A percentile compares a stretch with the other conserved stretches of the same genome.
phyloP scores from a whole-genome alignment of 2,888 invertebrate genomes.

The Drosophila paranaensis region DNA sequence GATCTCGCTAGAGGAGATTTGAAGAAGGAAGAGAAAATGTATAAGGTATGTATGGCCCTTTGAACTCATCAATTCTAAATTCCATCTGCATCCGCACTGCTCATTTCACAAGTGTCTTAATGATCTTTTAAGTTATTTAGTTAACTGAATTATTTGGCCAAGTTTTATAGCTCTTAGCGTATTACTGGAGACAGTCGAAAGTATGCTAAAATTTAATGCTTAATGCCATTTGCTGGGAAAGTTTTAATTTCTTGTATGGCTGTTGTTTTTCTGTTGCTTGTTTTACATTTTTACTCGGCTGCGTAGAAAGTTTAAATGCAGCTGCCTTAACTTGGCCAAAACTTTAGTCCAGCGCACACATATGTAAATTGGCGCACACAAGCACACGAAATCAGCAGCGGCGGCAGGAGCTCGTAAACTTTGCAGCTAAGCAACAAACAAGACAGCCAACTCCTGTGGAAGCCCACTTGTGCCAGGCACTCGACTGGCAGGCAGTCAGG shows the following conservation, averaged over 20 bases:
- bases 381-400: constrained; percentile 52
- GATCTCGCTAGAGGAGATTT: background rate
- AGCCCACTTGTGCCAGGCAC: constrained; percentile 44
- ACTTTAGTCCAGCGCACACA: constrained; percentile 54
- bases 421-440: constrained; percentile 77
- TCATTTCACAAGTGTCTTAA: background rate
- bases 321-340: constrained; percentile 70
- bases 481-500: constrained; percentile 51
- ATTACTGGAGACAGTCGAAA: constrained; percentile 23
- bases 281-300: constrained; percentile 25
- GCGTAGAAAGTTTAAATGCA: constrained; percentile 72
- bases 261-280: constrained; percentile 5
- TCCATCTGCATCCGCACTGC: background rate
- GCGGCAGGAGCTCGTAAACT: constrained; percentile 62
- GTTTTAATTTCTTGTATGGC: constrained; percentile 62
- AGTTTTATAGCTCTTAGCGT: constrained; percentile 38
- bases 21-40: no score
- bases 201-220: constrained; percentile 57
- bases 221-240: constrained; percentile 61
- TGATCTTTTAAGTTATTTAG: constrained; percentile 11
- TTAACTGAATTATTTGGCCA: no score
- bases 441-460: constrained; percentile 48
- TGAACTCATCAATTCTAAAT: background rate
- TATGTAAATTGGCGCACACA: constrained; percentile 59
- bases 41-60: background rate